Evolutionary conservation across 2,113 vertebrate genomes (phyloP).

Genomic region (Prinia subflava): DNA sequence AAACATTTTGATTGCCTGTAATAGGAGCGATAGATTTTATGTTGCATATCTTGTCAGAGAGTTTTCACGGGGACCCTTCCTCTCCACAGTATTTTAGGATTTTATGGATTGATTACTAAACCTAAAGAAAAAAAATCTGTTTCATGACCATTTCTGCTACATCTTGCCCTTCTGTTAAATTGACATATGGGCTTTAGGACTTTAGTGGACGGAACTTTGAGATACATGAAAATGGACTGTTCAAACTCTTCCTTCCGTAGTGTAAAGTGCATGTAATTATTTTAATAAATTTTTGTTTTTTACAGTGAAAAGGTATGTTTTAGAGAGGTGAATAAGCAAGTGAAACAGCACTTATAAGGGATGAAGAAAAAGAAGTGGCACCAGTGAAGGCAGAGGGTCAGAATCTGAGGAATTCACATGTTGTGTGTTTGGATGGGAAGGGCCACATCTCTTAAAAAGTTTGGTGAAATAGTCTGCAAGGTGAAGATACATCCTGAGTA

Average conservation of each 20-base stretch:
- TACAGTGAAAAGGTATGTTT: not conserved
- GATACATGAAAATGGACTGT: not conserved
- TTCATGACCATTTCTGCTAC: not conserved
- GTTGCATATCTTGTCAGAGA: not conserved
- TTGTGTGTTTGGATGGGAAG: not conserved
- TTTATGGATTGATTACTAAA: constrained; percentile 22
- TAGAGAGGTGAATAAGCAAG: not conserved
- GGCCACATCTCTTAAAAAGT: not conserved
- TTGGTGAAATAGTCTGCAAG: not conserved
- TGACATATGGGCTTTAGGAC: not conserved
- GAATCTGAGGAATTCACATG: not conserved
- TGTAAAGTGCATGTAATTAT: not conserved
- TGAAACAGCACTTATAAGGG: not conserved
- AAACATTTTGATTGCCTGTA: constrained; percentile 34
- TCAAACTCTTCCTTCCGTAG: not conserved
- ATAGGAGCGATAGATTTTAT: not conserved
- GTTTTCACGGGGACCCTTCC: not conserved
- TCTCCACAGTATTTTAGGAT: not conserved
- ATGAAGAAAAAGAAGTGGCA: not conserved
- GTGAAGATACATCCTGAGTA: not conserved
- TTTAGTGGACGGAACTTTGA: not conserved
- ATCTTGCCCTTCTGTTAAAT: not conserved
- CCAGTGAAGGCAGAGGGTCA: not conserved
- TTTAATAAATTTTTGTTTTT: not conserved
- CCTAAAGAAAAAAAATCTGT: not conserved